Percentiles rank a stretch among this genome's conserved stretches.
phyloP scores from a whole-genome alignment of 2,888 invertebrate species.

The Lasius fuliginosus region DNA sequence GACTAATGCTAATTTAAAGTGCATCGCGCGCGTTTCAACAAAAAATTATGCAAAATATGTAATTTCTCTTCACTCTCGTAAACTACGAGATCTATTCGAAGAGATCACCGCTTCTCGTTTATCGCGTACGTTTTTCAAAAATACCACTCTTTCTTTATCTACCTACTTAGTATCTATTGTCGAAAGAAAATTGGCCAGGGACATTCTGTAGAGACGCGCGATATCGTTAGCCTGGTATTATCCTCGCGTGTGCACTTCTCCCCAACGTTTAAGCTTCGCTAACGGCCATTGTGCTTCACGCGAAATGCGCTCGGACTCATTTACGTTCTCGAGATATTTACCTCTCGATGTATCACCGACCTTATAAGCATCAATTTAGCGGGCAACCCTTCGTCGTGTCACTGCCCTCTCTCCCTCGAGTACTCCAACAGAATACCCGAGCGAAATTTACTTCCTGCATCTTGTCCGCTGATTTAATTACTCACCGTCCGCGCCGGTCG shows the following conservation, averaged over 20 bases:
- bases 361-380: constrained; percentile 58
- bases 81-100: neutral
- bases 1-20: constrained; percentile 9
- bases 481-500: constrained; percentile 62
- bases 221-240: constrained; percentile 69
- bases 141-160: neutral
- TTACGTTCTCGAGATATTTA: constrained; percentile 62
- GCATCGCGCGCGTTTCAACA: neutral
- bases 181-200: constrained; percentile 48
- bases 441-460: constrained; percentile 46
- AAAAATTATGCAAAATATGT: neutral
- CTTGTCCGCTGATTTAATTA: constrained; percentile 51
- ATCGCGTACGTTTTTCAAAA: no score
- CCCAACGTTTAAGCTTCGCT: constrained; percentile 69
- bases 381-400: constrained; percentile 6
- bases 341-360: constrained; percentile 60
- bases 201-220: constrained; percentile 54
- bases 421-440: neutral
- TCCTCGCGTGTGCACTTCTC: constrained; percentile 68
- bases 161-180: constrained; percentile 42
- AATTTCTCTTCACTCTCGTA: neutral
- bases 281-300: constrained; percentile 69
- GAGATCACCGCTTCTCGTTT: no score
- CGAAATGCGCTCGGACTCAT: constrained; percentile 68
- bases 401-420: neutral